Evolutionary conservation across 2,888 invertebrate species (phyloP).

Genomic region (Callyntrura guangdongensis): DNA sequence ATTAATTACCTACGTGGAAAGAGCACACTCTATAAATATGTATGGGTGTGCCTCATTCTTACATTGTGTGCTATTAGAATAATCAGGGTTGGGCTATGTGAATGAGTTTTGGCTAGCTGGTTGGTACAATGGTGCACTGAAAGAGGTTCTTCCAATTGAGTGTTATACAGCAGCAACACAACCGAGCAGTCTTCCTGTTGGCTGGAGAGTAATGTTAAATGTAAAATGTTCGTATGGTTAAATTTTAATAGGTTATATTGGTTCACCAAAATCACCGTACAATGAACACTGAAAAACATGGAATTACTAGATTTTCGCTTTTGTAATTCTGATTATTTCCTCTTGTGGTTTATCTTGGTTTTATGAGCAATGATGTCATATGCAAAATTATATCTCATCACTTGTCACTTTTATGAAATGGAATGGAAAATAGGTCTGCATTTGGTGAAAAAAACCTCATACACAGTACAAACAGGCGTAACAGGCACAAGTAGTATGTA

Average conservation of each 20-base stretch:
- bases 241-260: constrained; percentile 47
- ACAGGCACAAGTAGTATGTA: not conserved
- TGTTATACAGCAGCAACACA: not conserved
- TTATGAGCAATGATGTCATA: constrained; percentile 72
- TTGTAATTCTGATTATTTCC: constrained; percentile 71
- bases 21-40: not conserved
- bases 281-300: constrained; percentile 18
- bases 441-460: constrained; percentile 45
- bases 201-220: constrained; percentile 32
- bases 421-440: constrained; percentile 67
- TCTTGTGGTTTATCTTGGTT: constrained; percentile 78
- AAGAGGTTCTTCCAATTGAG: constrained; percentile 4
- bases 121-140: not conserved
- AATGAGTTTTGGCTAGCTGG: not conserved
- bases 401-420: constrained; percentile 77
- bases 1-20: not conserved
- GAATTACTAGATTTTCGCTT: constrained; percentile 31
- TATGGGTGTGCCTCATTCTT: constrained; percentile 60
- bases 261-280: constrained; percentile 42
- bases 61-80: not conserved
- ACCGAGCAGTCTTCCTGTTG: constrained; percentile 19
- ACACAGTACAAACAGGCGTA: not conserved
- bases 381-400: constrained; percentile 77
- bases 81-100: not conserved
- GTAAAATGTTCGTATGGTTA: constrained; percentile 41